These are phyloP conservation scores for Daubentonia madagascariensis DNA, from an alignment of 2,113 vertebrate species.

Conservation along the genomic window DNA sequence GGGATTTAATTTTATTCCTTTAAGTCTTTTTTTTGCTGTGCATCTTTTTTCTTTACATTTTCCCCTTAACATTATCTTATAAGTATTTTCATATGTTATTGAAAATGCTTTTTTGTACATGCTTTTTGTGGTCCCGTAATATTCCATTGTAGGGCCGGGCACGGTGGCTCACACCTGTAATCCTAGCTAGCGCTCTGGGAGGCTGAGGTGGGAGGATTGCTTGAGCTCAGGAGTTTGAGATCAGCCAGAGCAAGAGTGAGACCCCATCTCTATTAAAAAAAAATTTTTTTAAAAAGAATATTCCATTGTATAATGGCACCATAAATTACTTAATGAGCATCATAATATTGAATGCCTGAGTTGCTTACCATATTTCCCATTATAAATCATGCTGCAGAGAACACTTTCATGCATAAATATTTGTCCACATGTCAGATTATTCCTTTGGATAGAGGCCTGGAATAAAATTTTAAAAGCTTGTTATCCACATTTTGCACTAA, in stretches of 20 bases:
- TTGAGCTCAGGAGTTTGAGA: too few relatives aligned
- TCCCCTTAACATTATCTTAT: neutral
- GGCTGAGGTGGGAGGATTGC: too few relatives aligned
- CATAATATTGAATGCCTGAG: neutral
- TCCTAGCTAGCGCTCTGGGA: too few relatives aligned
- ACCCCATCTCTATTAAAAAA: too few relatives aligned
- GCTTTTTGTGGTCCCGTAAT: slow-evolving; percentile 43
- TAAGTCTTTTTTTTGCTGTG: neutral
- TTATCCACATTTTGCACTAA: slow-evolving; percentile 30
- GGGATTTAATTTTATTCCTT: neutral
- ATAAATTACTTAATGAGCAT: slow-evolving; percentile 23
- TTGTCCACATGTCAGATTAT: slow-evolving; percentile 58
- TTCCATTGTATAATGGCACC: neutral
- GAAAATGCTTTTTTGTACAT: slow-evolving; percentile 20
- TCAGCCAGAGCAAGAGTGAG: too few relatives aligned
- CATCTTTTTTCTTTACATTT: neutral
- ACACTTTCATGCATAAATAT: slow-evolving; percentile 42
- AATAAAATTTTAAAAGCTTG: slow-evolving; percentile 36
- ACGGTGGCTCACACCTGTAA: too few relatives aligned
- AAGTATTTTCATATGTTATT: neutral
- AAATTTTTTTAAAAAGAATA: too few relatives aligned
- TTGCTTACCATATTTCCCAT: slow-evolving; percentile 15
- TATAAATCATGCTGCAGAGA: slow-evolving; percentile 45
- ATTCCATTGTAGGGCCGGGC: neutral
- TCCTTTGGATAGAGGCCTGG: slow-evolving; percentile 57